These are phyloP conservation scores for Rhagoletis pomonella DNA, from an alignment of 1,140 invertebrate genomes.

Conservation along the genomic window DNA sequence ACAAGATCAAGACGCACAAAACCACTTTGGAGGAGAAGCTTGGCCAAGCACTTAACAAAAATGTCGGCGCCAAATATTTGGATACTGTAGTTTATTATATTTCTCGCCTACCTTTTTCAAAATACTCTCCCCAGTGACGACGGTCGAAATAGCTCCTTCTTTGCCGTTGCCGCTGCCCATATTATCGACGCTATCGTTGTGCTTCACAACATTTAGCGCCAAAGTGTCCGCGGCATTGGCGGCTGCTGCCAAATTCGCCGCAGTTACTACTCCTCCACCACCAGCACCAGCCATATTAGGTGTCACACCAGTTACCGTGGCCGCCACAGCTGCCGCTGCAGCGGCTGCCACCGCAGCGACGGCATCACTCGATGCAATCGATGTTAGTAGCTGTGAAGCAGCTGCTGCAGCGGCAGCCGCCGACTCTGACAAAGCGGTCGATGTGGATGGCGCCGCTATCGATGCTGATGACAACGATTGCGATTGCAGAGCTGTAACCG, in stretches of 20 bases:
- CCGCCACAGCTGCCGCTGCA: conserved; percentile 59
- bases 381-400: conserved; percentile 64
- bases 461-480: conserved; percentile 61
- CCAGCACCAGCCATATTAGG: conserved; percentile 29
- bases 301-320: conserved; percentile 52
- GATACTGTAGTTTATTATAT: neutral
- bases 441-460: conserved; percentile 59
- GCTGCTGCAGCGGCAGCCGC: conserved; percentile 66
- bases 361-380: conserved; percentile 64
- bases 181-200: conserved; percentile 54
- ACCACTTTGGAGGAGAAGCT: too few species aligned
- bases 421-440: conserved; percentile 60
- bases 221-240: conserved; percentile 57
- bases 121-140: conserved; percentile 53
- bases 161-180: conserved; percentile 45
- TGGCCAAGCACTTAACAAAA: too few species aligned
- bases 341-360: conserved; percentile 65
- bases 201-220: conserved; percentile 60
- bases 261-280: conserved; percentile 56
- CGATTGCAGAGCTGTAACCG: conserved; percentile 56
- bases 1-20: too few species aligned
- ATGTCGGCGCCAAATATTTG: too few species aligned
- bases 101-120: conserved; percentile 57
- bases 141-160: conserved; percentile 16
- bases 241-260: conserved; percentile 57